Evolutionary conservation across 2,113 vertebrate genomes (phyloP), one percentile per base, ranked within the genome.

Genomic region (Cynocephalus volans): DNA sequence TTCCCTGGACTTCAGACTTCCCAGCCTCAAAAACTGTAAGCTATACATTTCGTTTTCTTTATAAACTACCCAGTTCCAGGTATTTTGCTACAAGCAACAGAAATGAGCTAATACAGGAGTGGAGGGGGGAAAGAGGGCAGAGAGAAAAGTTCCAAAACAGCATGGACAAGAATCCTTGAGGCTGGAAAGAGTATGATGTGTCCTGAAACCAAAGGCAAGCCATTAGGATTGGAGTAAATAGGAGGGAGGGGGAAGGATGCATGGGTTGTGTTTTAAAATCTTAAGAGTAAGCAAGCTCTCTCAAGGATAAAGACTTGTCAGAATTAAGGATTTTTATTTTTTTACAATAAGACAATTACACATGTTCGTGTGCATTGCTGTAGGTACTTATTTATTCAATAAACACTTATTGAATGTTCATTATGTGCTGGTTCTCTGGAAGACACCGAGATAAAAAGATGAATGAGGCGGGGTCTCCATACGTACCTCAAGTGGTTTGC

Each of bases 181-280:
- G 26, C 24, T 88, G 65, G 50, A 69, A 56, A 50, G 21, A 76
- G 28, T 73, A 45, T 28, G 19, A 26, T 73, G 17, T 54, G 3
- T 90, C 12, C 33, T 69, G 1, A 90, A 95, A 65, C 24, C 8
- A 62, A 76, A 41, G 18, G 31, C 24, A 62, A 83, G 31, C 31
- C 2, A 11, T 41, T 36, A 9, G 4, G 11, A 28, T 15, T 95
- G 62, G 15, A 72, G 62, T 54, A 82, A 80, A 88, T 88, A 88
- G 85, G 8, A 15, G 6, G 0, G 3, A 14, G 2, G 5, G 48
- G 19, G 17, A 69, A 28, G 7, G 19, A 1, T 33, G 15, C 64
- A 6, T 76, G 45, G 31, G 14, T 86, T 64, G 18, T 70, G 36
- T 70, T 93, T 90, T 76, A 73, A 73, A 93, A 94, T 89, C 24